A percentile compares a stretch with the other conserved stretches of the same genome.
Conservation (phyloP, 2,888 invertebrate species). For the Coleophora deauratella region DNA sequence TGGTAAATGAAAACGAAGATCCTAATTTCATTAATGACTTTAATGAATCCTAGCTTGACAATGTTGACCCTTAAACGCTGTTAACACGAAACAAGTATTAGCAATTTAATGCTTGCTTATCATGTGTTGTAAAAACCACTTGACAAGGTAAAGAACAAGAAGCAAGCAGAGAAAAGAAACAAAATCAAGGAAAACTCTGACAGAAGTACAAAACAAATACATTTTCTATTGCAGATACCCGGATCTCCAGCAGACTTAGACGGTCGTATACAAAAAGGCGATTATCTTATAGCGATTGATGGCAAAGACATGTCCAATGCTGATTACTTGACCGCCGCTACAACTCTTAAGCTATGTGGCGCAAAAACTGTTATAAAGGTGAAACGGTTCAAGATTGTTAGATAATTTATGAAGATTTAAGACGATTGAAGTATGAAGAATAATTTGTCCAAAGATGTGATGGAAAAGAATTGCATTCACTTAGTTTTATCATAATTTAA, state of each 20-base stretch:
- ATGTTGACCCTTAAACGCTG: no score
- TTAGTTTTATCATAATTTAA: no score
- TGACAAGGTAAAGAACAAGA: no score
- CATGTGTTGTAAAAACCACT: no score
- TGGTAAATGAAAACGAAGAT: no score
- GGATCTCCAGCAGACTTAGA: conserved; percentile 92
- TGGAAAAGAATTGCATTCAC: not conserved
- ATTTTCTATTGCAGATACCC: conserved; percentile 76
- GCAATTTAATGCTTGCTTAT: no score
- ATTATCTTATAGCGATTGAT: conserved; percentile 91
- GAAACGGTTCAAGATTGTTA: conserved; percentile 85
- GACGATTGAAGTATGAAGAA: not conserved
- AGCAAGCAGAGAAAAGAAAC: no score
- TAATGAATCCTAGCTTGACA: no score
- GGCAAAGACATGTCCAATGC: conserved; percentile 85
- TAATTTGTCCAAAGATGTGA: not conserved
- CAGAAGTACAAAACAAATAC: not conserved
- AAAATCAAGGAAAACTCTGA: no score
- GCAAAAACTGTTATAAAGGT: conserved; percentile 89
- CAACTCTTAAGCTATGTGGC: conserved; percentile 89
- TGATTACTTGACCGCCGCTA: conserved; percentile 89
- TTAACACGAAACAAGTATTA: no score
- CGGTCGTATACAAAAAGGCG: conserved; percentile 92
- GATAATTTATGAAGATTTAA: conserved; percentile 26
- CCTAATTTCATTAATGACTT: no score